phyloP scores from a whole-genome alignment of 2,888 invertebrate genomes.

The Amphipoea lucens region DNA sequence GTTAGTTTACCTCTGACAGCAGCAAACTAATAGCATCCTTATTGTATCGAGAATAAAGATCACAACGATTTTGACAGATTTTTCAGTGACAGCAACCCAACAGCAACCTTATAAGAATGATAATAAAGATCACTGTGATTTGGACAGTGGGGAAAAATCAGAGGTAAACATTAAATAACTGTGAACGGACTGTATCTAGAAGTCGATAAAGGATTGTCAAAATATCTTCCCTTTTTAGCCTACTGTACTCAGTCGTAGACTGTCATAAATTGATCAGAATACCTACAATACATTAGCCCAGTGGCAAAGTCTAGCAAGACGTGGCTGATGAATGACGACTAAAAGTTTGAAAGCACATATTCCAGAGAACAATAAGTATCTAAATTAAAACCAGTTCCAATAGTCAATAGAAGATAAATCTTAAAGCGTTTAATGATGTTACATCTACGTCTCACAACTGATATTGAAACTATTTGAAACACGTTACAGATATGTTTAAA shows the following conservation, averaged over 20 bases:
- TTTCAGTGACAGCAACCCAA: background rate
- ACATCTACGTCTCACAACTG: no score
- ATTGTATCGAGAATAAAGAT: background rate
- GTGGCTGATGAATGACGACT: background rate
- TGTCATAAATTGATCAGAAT: background rate
- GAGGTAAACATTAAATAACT: background rate
- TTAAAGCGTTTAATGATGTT: background rate
- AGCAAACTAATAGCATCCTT: background rate
- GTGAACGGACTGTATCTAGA: background rate
- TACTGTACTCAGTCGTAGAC: background rate
- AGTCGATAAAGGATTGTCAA: background rate
- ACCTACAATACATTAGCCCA: background rate
- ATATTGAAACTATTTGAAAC: slow-evolving; percentile 1
- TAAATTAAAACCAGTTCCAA: background rate
- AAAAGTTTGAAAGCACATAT: background rate
- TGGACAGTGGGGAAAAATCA: background rate
- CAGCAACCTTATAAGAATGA: no score
- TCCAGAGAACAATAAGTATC: background rate
- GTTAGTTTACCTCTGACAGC: background rate
- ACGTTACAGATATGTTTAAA: background rate
- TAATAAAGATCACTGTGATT: background rate
- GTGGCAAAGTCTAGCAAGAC: background rate
- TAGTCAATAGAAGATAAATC: background rate
- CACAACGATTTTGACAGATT: background rate
- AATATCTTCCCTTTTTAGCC: background rate